Conservation (phyloP, 2,888 invertebrate genomes). For the Tholera decimalis region DNA sequence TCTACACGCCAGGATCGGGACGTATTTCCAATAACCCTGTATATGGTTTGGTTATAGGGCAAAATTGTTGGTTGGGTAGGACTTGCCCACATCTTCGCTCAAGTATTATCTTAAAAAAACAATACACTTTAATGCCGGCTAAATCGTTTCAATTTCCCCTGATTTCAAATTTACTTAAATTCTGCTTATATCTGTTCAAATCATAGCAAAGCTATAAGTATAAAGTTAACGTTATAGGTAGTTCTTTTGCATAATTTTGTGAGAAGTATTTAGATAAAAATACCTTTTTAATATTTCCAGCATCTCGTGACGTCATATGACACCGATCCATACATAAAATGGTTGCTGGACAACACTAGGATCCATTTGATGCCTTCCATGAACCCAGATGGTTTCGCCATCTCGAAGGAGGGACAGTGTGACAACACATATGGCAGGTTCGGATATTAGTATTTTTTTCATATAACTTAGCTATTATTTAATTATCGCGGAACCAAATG, state of each 20-base stretch:
- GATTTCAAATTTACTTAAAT: background rate
- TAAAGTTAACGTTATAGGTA: background rate
- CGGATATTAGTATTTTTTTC: no score
- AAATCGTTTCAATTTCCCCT: background rate
- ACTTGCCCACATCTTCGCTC: no score
- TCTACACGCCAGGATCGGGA: no score
- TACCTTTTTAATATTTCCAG: slow-evolving; percentile 87
- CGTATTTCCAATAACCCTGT: no score
- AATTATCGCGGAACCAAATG: no score
- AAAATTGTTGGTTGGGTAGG: no score
- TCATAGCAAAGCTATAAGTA: background rate
- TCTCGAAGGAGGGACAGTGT: slow-evolving; percentile 97
- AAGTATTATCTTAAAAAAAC: no score
- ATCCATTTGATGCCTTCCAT: slow-evolving; percentile 99
- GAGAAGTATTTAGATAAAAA: background rate
- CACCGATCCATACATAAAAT: slow-evolving; percentile 96
- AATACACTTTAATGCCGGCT: no score
- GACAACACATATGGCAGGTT: slow-evolving; percentile 97
- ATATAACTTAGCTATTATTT: no score
- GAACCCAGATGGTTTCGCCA: slow-evolving; percentile 99
- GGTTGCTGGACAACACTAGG: slow-evolving; percentile 98
- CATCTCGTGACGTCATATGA: slow-evolving; percentile 96
- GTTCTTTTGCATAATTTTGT: background rate
- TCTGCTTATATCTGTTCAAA: background rate
- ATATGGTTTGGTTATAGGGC: no score